Percentiles rank a stretch among this genome's conserved stretches.
Evolutionary conservation across 2,888 invertebrate genomes (phyloP).

Genomic region (Polydesmus complanatus): DNA sequence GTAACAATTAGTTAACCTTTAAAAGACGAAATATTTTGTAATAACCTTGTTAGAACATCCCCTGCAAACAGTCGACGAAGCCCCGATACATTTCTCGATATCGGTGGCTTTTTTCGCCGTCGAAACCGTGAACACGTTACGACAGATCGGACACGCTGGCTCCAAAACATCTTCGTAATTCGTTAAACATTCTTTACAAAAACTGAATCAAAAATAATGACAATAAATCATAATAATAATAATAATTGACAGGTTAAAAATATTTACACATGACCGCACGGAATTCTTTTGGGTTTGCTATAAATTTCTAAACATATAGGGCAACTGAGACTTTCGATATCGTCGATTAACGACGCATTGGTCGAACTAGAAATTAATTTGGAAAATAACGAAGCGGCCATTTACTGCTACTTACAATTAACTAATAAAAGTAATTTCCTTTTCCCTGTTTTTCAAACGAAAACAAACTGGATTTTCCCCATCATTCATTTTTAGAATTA

Average conservation of each 20-base stretch:
- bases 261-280: slow-evolving; percentile 9
- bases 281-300: slow-evolving; percentile 1
- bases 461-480: too few species aligned
- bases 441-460: too few species aligned
- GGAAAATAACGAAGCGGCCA: neutral
- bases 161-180: slow-evolving; percentile 12
- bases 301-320: slow-evolving; percentile 8
- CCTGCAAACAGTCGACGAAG: slow-evolving; percentile 2
- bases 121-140: slow-evolving; percentile 8
- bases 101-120: slow-evolving; percentile 6
- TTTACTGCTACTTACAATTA: neutral
- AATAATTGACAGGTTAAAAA: neutral
- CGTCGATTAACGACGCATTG: neutral
- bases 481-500: too few species aligned
- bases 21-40: neutral
- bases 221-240: neutral
- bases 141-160: slow-evolving; percentile 15
- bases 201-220: neutral
- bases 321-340: slow-evolving; percentile 5
- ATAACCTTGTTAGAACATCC: slow-evolving; percentile 11
- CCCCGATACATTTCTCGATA: slow-evolving; percentile 2
- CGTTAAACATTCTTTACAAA: slow-evolving; percentile 10
- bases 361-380: neutral
- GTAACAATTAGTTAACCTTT: neutral
- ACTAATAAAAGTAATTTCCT: neutral